Evolutionary conservation across 2,888 invertebrate species (phyloP).

Genomic region (Cryptocheilus praepositus): DNA sequence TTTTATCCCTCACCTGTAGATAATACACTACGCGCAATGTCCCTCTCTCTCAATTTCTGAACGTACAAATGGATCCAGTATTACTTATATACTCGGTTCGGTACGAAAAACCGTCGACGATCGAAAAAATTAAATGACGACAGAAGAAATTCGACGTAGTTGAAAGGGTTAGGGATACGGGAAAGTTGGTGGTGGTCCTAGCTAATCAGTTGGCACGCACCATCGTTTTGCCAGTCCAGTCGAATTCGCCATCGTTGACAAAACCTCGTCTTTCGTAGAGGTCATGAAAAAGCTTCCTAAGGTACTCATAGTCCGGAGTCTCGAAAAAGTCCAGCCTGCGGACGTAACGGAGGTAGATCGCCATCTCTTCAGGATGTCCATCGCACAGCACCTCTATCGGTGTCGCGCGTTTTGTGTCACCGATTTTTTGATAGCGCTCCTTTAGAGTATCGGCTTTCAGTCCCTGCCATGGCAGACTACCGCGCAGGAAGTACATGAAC

Average conservation of each 20-base stretch:
- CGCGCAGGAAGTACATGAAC: slow-evolving; percentile 99
- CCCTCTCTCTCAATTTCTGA: not conserved
- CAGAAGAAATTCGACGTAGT: not conserved
- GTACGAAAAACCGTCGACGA: not conserved
- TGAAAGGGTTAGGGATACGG: slow-evolving; percentile 17
- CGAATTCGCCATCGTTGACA: slow-evolving; percentile 93
- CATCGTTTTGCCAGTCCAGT: slow-evolving; percentile 93
- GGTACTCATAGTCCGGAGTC: slow-evolving; percentile 99
- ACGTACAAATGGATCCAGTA: not conserved
- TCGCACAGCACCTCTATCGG: slow-evolving; percentile 95
- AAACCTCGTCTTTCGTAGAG: slow-evolving; percentile 92
- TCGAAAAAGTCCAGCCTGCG: slow-evolving; percentile 99
- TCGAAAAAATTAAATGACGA: not conserved
- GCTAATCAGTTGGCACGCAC: slow-evolving; percentile 69
- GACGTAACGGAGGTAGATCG: slow-evolving; percentile 98
- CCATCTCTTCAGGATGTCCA: slow-evolving; percentile 96
- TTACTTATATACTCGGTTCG: too few species aligned
- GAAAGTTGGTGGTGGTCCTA: slow-evolving; percentile 3
- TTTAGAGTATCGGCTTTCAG: slow-evolving; percentile 99
- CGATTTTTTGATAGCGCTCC: slow-evolving; percentile 99
- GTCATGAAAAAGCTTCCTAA: slow-evolving; percentile 95
- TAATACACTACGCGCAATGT: too few species aligned
- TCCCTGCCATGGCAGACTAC: slow-evolving; percentile 99
- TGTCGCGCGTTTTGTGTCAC: slow-evolving; percentile 99
- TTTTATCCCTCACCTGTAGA: too few species aligned